Conservation (phyloP, 2,888 invertebrate genomes). For the Limnephilus marmoratus region DNA sequence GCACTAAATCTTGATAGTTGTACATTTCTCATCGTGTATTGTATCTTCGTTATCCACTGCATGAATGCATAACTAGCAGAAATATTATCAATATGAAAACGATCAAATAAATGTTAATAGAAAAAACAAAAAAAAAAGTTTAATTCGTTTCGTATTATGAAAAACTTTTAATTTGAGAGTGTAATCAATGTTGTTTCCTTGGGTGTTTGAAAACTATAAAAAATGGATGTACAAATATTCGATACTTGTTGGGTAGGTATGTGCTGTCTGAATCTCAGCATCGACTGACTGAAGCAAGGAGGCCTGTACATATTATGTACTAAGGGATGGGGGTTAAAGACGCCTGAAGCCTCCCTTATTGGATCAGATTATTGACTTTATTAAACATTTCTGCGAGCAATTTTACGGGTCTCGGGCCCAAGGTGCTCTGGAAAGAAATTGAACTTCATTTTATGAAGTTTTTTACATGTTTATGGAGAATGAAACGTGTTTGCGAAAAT, state of each 20-base stretch:
- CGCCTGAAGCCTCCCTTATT: constrained; percentile 53
- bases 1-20: too few species aligned
- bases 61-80: too few species aligned
- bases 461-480: constrained; percentile 33
- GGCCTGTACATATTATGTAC: neutral
- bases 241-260: neutral
- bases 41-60: too few species aligned
- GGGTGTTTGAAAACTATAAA: too few species aligned
- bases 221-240: too few species aligned
- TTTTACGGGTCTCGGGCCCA: constrained; percentile 48
- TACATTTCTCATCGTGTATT: too few species aligned
- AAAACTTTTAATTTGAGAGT: too few species aligned
- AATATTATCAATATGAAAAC: too few species aligned
- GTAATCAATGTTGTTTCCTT: too few species aligned
- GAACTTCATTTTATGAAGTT: constrained; percentile 30
- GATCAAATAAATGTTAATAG: too few species aligned
- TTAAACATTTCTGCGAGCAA: constrained; percentile 58
- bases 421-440: constrained; percentile 37
- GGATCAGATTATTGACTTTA: constrained; percentile 62
- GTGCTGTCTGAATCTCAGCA: neutral
- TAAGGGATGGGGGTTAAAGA: neutral
- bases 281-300: neutral
- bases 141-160: too few species aligned
- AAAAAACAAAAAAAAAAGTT: too few species aligned
- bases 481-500: constrained; percentile 13